A percentile compares a stretch with the other conserved stretches of the same genome.
Conservation (phyloP, 1,140 invertebrate species). For the Saxidomus purpurata region DNA sequence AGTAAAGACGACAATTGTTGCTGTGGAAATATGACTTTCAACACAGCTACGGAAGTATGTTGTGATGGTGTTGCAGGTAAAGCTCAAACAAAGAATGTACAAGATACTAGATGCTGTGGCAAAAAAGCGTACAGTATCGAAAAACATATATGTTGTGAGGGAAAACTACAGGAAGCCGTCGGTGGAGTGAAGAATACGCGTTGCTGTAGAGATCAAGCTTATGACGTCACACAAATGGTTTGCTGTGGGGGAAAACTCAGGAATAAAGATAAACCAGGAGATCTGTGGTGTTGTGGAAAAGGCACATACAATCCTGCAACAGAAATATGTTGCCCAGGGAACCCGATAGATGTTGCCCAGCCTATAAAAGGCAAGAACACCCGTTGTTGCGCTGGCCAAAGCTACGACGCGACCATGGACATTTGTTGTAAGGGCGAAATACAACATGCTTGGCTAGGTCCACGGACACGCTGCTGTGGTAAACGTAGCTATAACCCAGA, state of each 20-base stretch:
- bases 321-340: conserved; percentile 50
- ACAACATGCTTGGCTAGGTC: conserved; percentile 60
- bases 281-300: conserved; percentile 59
- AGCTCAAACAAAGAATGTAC: conserved; percentile 21
- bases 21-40: conserved; percentile 63
- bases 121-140: conserved; percentile 38
- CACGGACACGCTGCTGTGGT: conserved; percentile 55
- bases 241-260: conserved; percentile 57
- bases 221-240: conserved; percentile 52
- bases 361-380: conserved; percentile 52
- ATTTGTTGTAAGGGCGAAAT: conserved; percentile 62
- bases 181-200: conserved; percentile 50
- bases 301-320: conserved; percentile 53
- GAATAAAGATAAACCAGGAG: conserved; percentile 48
- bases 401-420: conserved; percentile 57
- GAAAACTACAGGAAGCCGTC: conserved; percentile 37
- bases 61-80: conserved; percentile 43
- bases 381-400: conserved; percentile 44
- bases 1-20: conserved; percentile 65
- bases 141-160: conserved; percentile 60
- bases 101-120: conserved; percentile 63
- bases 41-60: conserved; percentile 35
- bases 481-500: conserved; percentile 65
- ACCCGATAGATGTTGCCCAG: conserved; percentile 22
- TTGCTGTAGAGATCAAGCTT: conserved; percentile 45